Evolutionary conservation across 2,113 vertebrate species (phyloP), one percentile per base, ranked within the genome.

Genomic region (Sinosuthora webbiana): DNA sequence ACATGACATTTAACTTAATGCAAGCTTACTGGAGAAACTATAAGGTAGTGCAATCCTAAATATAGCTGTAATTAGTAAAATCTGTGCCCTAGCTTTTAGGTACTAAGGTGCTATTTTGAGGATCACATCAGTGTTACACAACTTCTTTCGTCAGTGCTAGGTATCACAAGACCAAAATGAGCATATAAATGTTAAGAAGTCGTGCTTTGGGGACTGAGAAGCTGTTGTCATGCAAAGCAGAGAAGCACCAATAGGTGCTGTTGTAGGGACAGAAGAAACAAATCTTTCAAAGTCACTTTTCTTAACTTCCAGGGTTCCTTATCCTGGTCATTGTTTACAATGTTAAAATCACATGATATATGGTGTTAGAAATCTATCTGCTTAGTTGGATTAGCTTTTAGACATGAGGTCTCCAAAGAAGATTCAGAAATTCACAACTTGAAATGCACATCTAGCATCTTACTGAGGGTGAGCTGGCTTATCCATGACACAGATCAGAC

Each of bases 41-140:
- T 79, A 82, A 94, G 28, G 42, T 57, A 91, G 53, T 28, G 27
- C 23, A 87, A 22, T 69, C 45, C 22, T 93, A 89, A 96, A 94
- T 78, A 78, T 84, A 93, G 28, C 33, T 64, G 49, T 49, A 89
- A 92, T 94, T 89, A 94, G 44, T 83, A 84, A 90, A 95, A 78
- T 41, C 49, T 82, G 20, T 89, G 41, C 65, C 69, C 33, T 74
- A 71, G 83, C 60, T 95, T 86, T 87, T 63, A 89, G 64, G 19
- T 68, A 25, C 31, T 52, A 27, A 84, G 62, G 35, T 84, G 67
- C 53, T 95, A 87, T 91, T 95, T 82, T 86, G 70, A 85, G 76
- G 23, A 84, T 69, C 83, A 37, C 44, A 78, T 75, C 62, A 69
- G 41, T 0, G 0, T 95, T 89, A 82, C 25, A 49, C 53, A 87